Conservation (phyloP, 1,140 invertebrate genomes). For the Mizuhopecten yessoensis region DNA sequence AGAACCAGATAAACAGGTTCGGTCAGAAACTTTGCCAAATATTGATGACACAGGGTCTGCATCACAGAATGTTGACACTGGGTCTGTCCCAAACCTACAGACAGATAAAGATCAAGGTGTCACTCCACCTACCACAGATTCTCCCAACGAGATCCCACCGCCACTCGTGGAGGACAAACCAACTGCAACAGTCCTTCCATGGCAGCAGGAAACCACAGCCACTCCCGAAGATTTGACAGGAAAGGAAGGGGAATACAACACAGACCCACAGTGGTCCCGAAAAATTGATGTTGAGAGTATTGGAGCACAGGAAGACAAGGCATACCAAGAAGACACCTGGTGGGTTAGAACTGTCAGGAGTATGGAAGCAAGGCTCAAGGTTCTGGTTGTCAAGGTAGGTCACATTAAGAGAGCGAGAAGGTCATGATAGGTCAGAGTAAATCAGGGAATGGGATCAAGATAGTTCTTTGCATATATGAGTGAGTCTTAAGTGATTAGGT, state of each 20-base stretch:
- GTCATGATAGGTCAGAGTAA: not conserved
- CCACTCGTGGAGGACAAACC: not conserved
- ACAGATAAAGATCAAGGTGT: not conserved
- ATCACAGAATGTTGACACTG: constrained; percentile 31
- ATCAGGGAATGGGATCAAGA: not conserved
- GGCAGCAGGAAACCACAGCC: not conserved
- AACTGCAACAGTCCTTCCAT: not conserved
- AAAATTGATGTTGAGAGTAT: constrained; percentile 69
- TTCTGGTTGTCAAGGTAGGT: constrained; percentile 70
- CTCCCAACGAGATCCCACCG: constrained; percentile 31
- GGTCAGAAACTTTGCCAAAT: not conserved
- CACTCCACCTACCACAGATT: constrained; percentile 36
- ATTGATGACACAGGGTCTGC: constrained; percentile 31
- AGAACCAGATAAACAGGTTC: not conserved
- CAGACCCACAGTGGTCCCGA: constrained; percentile 47
- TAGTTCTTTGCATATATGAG: no score
- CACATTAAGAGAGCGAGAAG: not conserved
- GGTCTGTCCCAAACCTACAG: not conserved
- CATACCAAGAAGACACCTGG: constrained; percentile 52
- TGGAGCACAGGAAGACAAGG: constrained; percentile 66
- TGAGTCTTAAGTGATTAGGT: no score
- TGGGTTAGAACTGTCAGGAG: constrained; percentile 52
- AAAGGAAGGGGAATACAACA: constrained; percentile 40
- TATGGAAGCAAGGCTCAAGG: constrained; percentile 66
- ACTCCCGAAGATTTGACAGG: not conserved